These are phyloP conservation scores for Metaphire vulgaris DNA, from an alignment of 1,140 invertebrate genomes.

Conservation along the genomic window DNA sequence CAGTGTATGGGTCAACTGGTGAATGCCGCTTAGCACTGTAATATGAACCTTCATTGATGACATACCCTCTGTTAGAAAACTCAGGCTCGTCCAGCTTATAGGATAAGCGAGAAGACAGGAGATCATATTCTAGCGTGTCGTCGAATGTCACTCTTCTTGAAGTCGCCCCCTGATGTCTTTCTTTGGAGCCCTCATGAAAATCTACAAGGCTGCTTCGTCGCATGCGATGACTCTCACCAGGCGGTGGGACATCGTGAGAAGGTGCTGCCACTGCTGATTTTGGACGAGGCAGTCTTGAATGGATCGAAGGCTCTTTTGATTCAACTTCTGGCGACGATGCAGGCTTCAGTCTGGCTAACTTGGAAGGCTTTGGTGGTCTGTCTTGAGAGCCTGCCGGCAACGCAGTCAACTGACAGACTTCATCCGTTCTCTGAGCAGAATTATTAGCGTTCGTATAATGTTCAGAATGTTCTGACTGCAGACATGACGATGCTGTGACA, in stretches of 20 bases:
- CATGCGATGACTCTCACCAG: no score
- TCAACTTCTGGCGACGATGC: no score
- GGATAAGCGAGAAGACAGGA: neutral
- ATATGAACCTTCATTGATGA: neutral
- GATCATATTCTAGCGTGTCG: neutral
- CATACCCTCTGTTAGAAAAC: neutral
- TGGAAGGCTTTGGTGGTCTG: no score
- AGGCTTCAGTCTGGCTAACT: neutral
- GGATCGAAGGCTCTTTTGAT: neutral
- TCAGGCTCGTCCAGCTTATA: no score
- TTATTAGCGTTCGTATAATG: no score
- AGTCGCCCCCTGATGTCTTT: neutral
- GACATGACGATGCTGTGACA: no score
- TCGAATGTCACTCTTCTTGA: constrained; percentile 17
- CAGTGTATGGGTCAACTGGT: neutral
- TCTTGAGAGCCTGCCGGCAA: no score
- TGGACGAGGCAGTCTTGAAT: constrained; percentile 14
- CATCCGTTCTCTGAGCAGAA: no score
- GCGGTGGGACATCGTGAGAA: no score
- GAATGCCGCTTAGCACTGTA: neutral
- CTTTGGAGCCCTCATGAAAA: neutral
- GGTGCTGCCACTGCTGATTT: neutral
- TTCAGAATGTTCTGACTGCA: no score
- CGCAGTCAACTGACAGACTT: no score
- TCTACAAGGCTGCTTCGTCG: neutral